Base-by-base conservation (phyloP, 2,888 invertebrate genomes). In the Hermodice carunculata region DNA sequence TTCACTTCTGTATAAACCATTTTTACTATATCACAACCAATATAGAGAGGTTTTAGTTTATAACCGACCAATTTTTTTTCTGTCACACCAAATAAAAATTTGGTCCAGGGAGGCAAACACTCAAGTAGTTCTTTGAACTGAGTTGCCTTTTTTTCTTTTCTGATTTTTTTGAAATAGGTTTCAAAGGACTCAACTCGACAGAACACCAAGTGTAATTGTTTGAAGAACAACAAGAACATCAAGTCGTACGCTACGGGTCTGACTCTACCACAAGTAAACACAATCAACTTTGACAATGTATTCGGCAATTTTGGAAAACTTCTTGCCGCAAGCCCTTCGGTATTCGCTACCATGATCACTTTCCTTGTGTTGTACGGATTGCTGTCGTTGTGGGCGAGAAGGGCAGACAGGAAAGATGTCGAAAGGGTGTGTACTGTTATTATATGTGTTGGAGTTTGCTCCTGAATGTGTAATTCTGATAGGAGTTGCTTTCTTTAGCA, bases 251-350 rank as follows among this genome's bases (percentile, higher is more conserved):
- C 61, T 26, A 19, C 43, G 14, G 64, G 61, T 40, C 42, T 64
- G 29, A 42, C 51, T 14, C 19, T 62, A 22, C 64, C 64, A 3
- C 22, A 49, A 28, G 63, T 65, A 4, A 86, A 86, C 73, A 75
- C 78, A 3, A 83, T 86, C 17, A 79, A 86, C 72, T 86, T 86
- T 70, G 76, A 77, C 22, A 83, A 79, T 11, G 85, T 86, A 2
- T 85, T 86, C 62, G 73, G 78, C 17, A 77, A 85, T 66, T 78
- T 79, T 57, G 76, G 74, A 40, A 70, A 71, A 37, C 79, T 85
- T 51, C 79, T 85, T 51, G 74, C 54, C 40, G 54, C 24, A 5
- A 86, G 86, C 62, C 76, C 84, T 0, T 82, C 84, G 17, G 80
- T 84, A 32, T 81, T 82, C 66, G 58, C 76, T 22, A 78, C 80